These are phyloP conservation scores for Phoebastria nigripes DNA, from an alignment of 2,797 vertebrate genomes.

Conservation along the genomic window DNA sequence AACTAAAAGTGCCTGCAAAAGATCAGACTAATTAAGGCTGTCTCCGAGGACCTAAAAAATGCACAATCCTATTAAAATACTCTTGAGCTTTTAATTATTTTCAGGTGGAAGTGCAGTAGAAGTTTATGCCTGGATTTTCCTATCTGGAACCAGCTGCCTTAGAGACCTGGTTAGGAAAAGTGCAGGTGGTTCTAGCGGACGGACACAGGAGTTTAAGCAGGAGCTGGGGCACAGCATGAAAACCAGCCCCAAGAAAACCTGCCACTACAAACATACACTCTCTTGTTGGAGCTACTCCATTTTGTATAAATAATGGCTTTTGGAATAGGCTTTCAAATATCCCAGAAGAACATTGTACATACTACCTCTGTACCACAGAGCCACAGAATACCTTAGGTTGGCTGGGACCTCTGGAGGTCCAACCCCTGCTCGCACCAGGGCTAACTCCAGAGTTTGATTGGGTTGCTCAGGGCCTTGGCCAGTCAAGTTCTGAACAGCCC, in stretches of 20 bases:
- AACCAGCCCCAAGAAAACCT: background rate
- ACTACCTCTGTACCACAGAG: background rate
- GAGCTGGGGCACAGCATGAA: background rate
- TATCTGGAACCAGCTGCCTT: background rate
- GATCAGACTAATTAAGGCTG: conserved; percentile 26
- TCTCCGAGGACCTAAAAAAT: conserved; percentile 18
- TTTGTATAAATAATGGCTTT: background rate
- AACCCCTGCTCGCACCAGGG: background rate
- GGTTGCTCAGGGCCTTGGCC: background rate
- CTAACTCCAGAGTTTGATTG: background rate
- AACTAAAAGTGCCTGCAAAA: conserved; percentile 25
- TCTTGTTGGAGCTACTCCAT: background rate
- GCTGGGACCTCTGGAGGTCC: background rate
- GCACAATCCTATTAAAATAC: background rate
- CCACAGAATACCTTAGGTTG: background rate
- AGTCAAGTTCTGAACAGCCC: background rate
- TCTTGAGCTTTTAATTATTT: conserved; percentile 29
- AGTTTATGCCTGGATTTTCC: background rate
- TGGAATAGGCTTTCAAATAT: background rate
- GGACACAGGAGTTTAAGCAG: background rate
- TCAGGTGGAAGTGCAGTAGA: background rate
- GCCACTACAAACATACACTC: background rate
- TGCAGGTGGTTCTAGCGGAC: background rate
- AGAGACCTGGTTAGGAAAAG: background rate
- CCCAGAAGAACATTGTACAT: background rate